A percentile compares a stretch with the other conserved stretches of the same genome.
These are phyloP conservation scores for Oceanodroma tethys DNA, from an alignment of 2,113 vertebrate genomes.

Conservation along the genomic window DNA sequence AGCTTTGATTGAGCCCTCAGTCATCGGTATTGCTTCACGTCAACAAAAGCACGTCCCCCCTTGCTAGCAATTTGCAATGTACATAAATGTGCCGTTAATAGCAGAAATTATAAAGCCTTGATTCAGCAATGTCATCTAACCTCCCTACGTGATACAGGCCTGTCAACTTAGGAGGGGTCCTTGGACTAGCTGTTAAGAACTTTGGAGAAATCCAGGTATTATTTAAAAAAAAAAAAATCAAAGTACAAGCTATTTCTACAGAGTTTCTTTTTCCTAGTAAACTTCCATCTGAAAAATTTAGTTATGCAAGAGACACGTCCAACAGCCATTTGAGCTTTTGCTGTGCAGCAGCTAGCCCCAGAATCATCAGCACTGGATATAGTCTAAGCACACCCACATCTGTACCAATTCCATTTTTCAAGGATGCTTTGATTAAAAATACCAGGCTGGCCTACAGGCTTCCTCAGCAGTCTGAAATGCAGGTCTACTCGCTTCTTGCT, in stretches of 20 bases:
- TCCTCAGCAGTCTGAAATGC: not conserved
- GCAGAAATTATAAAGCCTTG: not conserved
- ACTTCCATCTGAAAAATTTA: accelerated
- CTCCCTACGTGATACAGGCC: accelerated
- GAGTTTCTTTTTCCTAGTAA: not conserved
- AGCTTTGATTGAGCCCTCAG: not conserved
- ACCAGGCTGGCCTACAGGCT: not conserved
- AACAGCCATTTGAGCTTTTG: not conserved
- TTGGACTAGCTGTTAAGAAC: not conserved
- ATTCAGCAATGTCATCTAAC: not conserved
- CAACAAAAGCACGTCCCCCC: not conserved
- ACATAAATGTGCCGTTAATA: accelerated
- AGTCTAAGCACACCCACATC: not conserved
- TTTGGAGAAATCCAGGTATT: not conserved
- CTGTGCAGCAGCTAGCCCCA: not conserved
- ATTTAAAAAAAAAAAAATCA: not conserved
- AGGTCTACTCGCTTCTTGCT: not conserved
- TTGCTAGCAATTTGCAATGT: not conserved
- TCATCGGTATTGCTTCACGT: not conserved
- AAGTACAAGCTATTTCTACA: not conserved
- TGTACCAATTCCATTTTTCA: not conserved
- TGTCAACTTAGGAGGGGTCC: not conserved
- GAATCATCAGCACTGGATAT: not conserved
- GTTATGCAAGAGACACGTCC: not conserved
- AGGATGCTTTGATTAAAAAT: not conserved